Evolutionary conservation across 2,888 invertebrate species (phyloP), one percentile per base, ranked within the genome.

Genomic region (Eupithecia inturbata): DNA sequence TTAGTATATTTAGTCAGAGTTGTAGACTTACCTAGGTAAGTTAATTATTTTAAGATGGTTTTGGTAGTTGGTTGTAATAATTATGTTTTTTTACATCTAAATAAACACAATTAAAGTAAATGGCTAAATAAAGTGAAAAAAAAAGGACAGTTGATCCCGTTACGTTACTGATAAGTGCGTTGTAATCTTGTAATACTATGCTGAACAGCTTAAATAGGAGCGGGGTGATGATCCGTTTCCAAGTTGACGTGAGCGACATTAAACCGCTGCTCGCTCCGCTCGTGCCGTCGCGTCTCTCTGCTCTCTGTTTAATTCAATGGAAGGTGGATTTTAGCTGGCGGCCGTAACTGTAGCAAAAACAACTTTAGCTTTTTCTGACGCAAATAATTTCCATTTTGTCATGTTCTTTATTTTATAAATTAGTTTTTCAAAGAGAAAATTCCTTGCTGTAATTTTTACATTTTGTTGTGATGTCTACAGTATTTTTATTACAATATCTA

Each of bases 321-420:
- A 72, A 73, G 77, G 62, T 70, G 41, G 63, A 70, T 68, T 72
- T 74, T 70, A 64, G 68, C 76, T 57, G 28, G 28, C 26, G 76
- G 70, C 67, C 77, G 68, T 79, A 79, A 78, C 68, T 77, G 68
- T 79, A 79, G 78, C 60, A 75, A 78, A 80, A 81, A 78, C 78
- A 79, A 76, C 72, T 77, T 75, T 71, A 41, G 63, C 33, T 72
- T 67, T 68, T 41, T 71, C 41, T 67, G 73, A 70, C 64, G 33
- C 19, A 28, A 66, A 45, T 60, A 45, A 67, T 75, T 75, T 60
- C 69, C 33, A 41, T 67, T 67, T 62, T 45, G 49, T 14, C 26
- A 28, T 63, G 62, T 49, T 70, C 41, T 68, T 71, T 71, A 41
- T 68, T 68, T 64, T 6, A 12, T n/a, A 62, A 71, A 68, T 70